Conservation (phyloP, 2,797 vertebrate genomes). For the Clarias pachynema region DNA sequence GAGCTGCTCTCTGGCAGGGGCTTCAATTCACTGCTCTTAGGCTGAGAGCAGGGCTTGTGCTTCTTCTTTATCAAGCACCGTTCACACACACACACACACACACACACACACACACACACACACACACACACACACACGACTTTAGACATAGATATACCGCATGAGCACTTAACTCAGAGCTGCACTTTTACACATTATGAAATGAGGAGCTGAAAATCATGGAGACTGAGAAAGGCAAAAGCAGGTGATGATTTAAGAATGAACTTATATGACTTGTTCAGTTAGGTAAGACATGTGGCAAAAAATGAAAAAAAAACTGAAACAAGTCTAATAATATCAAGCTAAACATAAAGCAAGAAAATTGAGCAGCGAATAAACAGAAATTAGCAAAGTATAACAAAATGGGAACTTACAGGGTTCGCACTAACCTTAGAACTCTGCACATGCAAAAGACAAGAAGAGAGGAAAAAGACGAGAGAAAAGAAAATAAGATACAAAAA, state of each 20-base stretch:
- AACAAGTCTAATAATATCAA: constrained; percentile 60
- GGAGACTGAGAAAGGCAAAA: constrained; percentile 41
- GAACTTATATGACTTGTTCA: background rate
- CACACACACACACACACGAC: constrained; percentile 15
- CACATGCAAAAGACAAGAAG: constrained; percentile 90
- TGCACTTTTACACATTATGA: background rate
- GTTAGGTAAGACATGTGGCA: background rate
- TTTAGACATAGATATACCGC: background rate
- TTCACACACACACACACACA: background rate
- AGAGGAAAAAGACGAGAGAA: constrained; percentile 83
- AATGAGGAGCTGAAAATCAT: constrained; percentile 12
- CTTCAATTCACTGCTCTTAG: constrained; percentile 77
- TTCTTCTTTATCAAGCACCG: constrained; percentile 73
- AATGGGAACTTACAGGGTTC: constrained; percentile 91
- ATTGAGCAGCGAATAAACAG: constrained; percentile 11
- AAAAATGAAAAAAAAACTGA: background rate
- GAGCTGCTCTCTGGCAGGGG: constrained; percentile 76
- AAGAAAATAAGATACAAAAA: constrained; percentile 82
- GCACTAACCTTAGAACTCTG: constrained; percentile 99
- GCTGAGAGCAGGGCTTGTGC: constrained; percentile 73
- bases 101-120: constrained; percentile 4
- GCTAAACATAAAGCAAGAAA: constrained; percentile 24
- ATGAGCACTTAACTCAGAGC: background rate
- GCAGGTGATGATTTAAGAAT: background rate
- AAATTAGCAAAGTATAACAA: constrained; percentile 68